Percentiles rank a stretch among this genome's conserved stretches.
Evolutionary conservation across 1,140 invertebrate species (phyloP).

Genomic region (Drosophila suzukii): DNA sequence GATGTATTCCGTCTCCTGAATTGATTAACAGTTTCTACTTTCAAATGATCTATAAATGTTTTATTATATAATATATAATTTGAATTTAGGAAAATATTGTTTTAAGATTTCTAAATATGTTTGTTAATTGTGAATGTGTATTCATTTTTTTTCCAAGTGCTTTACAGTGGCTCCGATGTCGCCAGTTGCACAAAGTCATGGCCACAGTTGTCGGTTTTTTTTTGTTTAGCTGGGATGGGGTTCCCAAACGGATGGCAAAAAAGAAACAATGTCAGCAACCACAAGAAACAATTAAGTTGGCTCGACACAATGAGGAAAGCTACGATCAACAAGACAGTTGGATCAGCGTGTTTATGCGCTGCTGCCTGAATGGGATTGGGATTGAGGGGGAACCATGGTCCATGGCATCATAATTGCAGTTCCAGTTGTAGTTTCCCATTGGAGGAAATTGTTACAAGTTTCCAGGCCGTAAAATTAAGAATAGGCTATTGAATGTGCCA

Average conservation of each 20-base stretch:
- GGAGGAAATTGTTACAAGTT: neutral
- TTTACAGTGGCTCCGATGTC: constrained; percentile 37
- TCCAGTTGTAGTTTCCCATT: neutral
- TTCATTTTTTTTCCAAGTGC: constrained; percentile 5
- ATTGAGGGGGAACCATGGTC: constrained; percentile 2
- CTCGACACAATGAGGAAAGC: constrained; percentile 36
- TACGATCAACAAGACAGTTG: constrained; percentile 24
- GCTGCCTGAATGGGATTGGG: constrained; percentile 6
- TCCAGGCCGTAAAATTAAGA: neutral
- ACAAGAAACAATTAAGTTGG: constrained; percentile 66
- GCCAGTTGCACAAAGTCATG: constrained; percentile 68
- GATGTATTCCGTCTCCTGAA: neutral
- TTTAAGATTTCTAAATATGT: too few species aligned
- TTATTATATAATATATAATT: too few species aligned
- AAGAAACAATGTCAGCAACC: constrained; percentile 45
- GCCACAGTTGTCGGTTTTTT: constrained; percentile 35
- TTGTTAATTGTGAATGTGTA: too few species aligned
- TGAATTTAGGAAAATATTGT: too few species aligned
- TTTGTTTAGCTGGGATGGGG: constrained; percentile 7
- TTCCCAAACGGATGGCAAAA: constrained; percentile 28
- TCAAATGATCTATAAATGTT: too few species aligned
- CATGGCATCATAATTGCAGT: constrained; percentile 9
- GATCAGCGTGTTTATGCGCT: constrained; percentile 9
- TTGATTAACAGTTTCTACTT: neutral
- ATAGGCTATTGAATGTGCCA: too few species aligned